Evolutionary conservation across 2,888 invertebrate genomes (phyloP).

Genomic region (Xylophagus ater): DNA sequence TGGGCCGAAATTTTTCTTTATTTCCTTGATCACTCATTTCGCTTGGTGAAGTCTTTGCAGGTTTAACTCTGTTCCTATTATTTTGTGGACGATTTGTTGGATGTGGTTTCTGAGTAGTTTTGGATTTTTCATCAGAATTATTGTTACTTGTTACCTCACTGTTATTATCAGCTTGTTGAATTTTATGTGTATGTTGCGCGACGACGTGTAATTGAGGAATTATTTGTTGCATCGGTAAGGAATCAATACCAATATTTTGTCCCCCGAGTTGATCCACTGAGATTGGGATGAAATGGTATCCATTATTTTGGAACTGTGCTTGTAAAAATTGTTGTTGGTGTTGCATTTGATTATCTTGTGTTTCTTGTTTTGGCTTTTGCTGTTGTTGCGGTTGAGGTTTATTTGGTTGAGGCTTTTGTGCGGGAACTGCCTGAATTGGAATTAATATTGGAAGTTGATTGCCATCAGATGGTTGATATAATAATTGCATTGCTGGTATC

Average conservation of each 20-base stretch:
- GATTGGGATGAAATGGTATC: constrained; percentile 12
- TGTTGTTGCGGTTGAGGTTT: no score
- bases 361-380: neutral
- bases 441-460: constrained; percentile 13
- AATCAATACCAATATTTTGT: neutral
- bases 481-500: constrained; percentile 8
- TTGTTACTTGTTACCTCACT: neutral
- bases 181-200: constrained; percentile 15
- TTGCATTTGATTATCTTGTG: constrained; percentile 6
- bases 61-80: neutral
- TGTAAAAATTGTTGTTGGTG: constrained; percentile 1
- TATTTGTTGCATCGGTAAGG: neutral
- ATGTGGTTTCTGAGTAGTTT: neutral
- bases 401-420: no score
- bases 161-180: constrained; percentile 4
- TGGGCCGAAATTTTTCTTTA: neutral
- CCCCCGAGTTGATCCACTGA: constrained; percentile 3
- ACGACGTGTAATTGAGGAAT: constrained; percentile 14
- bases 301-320: constrained; percentile 1
- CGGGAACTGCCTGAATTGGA: constrained; percentile 6
- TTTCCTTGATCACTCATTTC: neutral
- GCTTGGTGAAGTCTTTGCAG: neutral
- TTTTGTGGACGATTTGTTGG: neutral
- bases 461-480: constrained; percentile 9
- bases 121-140: neutral